Conservation (phyloP, 2,888 invertebrate species). For the Bimastos eiseni region DNA sequence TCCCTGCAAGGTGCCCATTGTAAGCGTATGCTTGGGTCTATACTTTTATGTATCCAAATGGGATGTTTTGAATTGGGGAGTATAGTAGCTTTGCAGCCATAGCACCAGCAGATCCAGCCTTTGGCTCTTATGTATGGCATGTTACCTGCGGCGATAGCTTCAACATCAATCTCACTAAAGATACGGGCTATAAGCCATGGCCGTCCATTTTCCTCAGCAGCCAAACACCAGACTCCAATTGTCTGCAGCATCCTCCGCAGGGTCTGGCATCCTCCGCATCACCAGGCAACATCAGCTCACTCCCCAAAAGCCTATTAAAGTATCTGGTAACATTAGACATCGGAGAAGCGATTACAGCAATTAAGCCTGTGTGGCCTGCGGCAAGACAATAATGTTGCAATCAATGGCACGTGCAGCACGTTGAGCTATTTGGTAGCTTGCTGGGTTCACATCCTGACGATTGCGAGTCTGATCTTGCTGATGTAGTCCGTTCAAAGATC, state of each 20-base stretch:
- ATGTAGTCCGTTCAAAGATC: background rate
- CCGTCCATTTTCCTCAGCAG: background rate
- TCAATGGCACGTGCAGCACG: background rate
- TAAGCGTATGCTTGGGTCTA: no score
- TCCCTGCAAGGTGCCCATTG: no score
- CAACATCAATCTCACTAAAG: conserved; percentile 6
- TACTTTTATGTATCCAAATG: no score
- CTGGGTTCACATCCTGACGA: background rate
- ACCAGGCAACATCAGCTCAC: background rate
- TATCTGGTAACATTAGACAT: background rate
- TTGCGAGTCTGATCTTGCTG: background rate
- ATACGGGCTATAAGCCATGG: background rate
- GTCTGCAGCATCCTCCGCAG: background rate
- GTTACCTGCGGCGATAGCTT: background rate
- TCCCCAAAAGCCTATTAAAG: background rate
- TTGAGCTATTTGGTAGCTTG: background rate
- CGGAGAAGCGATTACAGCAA: background rate
- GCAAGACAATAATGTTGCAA: conserved; percentile 1
- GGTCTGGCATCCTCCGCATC: background rate
- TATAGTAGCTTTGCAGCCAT: no score
- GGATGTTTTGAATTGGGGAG: no score
- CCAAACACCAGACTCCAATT: background rate
- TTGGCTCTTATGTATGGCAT: background rate
- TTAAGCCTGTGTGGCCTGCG: conserved; percentile 13
- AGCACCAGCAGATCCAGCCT: background rate